Evolutionary conservation across 2,797 vertebrate species (phyloP).

Genomic region (Siniperca undulata): DNA sequence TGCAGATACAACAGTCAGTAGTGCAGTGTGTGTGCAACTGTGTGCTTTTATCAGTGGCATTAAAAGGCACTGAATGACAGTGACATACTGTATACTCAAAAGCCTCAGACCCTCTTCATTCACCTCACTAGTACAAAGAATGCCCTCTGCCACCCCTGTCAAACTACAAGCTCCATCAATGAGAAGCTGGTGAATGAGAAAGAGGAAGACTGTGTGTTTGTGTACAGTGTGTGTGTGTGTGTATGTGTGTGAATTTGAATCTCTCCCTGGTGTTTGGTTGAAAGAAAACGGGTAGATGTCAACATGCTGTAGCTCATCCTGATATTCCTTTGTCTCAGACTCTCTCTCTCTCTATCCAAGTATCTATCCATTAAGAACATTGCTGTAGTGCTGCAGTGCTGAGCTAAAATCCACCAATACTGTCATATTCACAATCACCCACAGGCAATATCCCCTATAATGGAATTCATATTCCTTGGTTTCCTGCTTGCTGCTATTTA

Average conservation of each 20-base stretch:
- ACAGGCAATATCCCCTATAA: constrained; percentile 46
- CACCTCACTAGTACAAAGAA: constrained; percentile 44
- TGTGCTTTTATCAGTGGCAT: constrained; percentile 1
- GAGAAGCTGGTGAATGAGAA: constrained; percentile 39
- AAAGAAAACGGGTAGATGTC: constrained; percentile 24
- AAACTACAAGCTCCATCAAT: constrained; percentile 46
- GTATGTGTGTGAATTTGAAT: constrained; percentile 19
- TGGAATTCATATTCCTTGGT: constrained; percentile 44
- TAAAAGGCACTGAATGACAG: constrained; percentile 25
- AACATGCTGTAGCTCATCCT: constrained; percentile 26
- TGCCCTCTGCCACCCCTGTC: constrained; percentile 54
- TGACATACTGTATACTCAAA: constrained; percentile 26
- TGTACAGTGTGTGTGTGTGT: constrained; percentile 12
- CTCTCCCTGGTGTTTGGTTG: constrained; percentile 27
- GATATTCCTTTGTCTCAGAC: constrained; percentile 20
- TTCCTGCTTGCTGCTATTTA: constrained; percentile 60
- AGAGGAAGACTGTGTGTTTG: constrained; percentile 18
- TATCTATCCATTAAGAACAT: constrained; percentile 6
- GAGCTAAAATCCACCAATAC: constrained; percentile 32
- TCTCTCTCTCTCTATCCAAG: not conserved
- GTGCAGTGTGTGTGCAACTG: not conserved
- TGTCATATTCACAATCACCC: constrained; percentile 36
- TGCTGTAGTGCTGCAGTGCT: constrained; percentile 8
- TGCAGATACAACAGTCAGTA: not conserved
- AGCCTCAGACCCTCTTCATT: constrained; percentile 35